phyloP scores from a whole-genome alignment of 2,797 vertebrate species.

The Trichosurus vulpecula region DNA sequence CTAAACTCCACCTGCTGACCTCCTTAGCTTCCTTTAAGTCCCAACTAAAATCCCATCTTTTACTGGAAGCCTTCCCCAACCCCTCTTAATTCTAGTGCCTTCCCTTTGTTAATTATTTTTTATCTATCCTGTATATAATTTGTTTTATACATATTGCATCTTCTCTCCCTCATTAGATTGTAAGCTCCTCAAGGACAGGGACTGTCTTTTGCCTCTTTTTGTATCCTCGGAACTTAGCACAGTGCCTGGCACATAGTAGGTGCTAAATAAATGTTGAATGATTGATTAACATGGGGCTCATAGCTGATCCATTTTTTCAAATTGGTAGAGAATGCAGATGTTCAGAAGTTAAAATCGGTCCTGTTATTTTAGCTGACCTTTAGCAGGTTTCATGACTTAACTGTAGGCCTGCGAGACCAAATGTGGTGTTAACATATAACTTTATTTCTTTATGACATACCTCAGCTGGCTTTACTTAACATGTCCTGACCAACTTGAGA shows the following conservation, averaged over 20 bases:
- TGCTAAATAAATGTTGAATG: not conserved
- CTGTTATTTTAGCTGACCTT: not conserved
- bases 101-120: not conserved
- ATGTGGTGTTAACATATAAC: not conserved
- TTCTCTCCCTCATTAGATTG: not conserved
- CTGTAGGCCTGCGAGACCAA: not conserved
- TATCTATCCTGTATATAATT: not conserved
- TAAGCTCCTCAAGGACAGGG: not conserved
- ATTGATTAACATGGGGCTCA: not conserved
- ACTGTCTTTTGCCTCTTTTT: not conserved
- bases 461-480: not conserved
- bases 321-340: not conserved
- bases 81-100: not conserved
- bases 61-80: not conserved
- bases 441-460: not conserved
- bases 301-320: not conserved
- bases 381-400: not conserved
- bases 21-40: not conserved
- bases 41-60: not conserved
- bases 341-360: not conserved
- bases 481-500: not conserved
- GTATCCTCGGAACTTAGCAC: not conserved
- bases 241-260: not conserved
- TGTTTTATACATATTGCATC: not conserved
- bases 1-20: not conserved